Evolutionary conservation across 53 echinoderm and acorn worm species (phyloP), one percentile per base, ranked within the genome.

Genomic region (Antedon mediterranea): DNA sequence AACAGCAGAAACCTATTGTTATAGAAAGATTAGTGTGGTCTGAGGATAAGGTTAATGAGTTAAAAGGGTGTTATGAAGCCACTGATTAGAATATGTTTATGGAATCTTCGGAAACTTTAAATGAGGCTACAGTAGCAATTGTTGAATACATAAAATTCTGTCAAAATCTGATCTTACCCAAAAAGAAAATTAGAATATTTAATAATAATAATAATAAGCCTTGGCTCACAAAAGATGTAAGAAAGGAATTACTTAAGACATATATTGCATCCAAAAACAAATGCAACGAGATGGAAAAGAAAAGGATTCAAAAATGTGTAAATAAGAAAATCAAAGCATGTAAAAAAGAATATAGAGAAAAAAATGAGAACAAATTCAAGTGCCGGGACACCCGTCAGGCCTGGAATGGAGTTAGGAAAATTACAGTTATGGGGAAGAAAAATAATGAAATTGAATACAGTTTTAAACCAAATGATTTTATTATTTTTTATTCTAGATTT

Each of bases 191-290:
- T 28, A 77, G 43, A 33, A 43, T 78, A 14, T 78, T 30, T 44
- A 78, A 73, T 42, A 84, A 84, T 31, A n/a, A n/a, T n/a, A n/a
- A n/a, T n/a, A 84, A 43, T 28, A 78, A 84, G 79, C 79, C 79
- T 0, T 84, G 84, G 84, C 28, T 74, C n/a, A 84, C 77, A 7
- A 72, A 78, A 78, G 83, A 78, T 15, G 42, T 83, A 28, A 71
- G 71, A 28, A 0, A 20, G 3, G 72, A 72, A 34, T 78, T 78
- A 30, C 28, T 33, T 29, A 71, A 41, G 73, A 83, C 83, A 71
- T 41, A 83, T 27, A 15, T 8, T 34, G 78, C 78, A 33, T 83
- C 77, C 23, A 57, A 57, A 23, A 20, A 33, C 9, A 28, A 77
- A 34, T 72, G 76, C 34, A 43, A 77, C 41, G 28, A 23, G 3